A percentile compares a stretch with the other conserved stretches of the same genome.
These are phyloP conservation scores for Malthinus seriepunctatus DNA, from an alignment of 2,888 invertebrate genomes.

Conservation along the genomic window DNA sequence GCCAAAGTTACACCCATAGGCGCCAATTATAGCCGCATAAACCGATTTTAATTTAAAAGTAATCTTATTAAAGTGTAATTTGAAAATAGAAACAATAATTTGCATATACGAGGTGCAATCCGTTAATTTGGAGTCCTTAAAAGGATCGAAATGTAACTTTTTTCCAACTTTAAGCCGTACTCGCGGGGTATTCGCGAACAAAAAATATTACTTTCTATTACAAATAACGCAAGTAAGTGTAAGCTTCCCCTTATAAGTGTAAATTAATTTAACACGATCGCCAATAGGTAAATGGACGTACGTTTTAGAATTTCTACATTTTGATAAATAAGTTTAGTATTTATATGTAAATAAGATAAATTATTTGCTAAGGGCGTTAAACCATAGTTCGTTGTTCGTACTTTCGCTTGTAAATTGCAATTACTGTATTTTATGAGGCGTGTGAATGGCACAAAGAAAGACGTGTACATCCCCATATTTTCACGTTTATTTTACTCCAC, in stretches of 20 bases:
- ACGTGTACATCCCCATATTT: slow-evolving; percentile 5
- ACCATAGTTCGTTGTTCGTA: neutral
- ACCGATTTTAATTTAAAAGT: too few species aligned
- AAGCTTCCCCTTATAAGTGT: too few species aligned
- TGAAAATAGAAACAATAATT: too few species aligned
- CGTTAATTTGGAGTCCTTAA: too few species aligned
- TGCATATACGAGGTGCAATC: too few species aligned
- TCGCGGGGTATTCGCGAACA: too few species aligned
- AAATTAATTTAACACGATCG: neutral
- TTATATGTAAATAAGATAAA: neutral
- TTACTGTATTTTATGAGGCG: slow-evolving; percentile 16
- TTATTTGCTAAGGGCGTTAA: slow-evolving; percentile 8
- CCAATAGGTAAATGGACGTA: neutral
- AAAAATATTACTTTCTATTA: too few species aligned
- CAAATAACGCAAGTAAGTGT: too few species aligned
- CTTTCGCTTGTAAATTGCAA: slow-evolving; percentile 13
- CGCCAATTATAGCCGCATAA: neutral
- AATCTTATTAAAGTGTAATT: too few species aligned
- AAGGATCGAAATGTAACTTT: too few species aligned
- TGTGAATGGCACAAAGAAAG: slow-evolving; percentile 7
- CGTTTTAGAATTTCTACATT: slow-evolving; percentile 1
- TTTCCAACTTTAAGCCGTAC: too few species aligned
- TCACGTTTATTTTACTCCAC: slow-evolving; percentile 4
- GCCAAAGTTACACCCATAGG: neutral
- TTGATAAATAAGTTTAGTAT: neutral